Conservation (phyloP, 2,888 invertebrate genomes). For the Ochropleura plecta region DNA sequence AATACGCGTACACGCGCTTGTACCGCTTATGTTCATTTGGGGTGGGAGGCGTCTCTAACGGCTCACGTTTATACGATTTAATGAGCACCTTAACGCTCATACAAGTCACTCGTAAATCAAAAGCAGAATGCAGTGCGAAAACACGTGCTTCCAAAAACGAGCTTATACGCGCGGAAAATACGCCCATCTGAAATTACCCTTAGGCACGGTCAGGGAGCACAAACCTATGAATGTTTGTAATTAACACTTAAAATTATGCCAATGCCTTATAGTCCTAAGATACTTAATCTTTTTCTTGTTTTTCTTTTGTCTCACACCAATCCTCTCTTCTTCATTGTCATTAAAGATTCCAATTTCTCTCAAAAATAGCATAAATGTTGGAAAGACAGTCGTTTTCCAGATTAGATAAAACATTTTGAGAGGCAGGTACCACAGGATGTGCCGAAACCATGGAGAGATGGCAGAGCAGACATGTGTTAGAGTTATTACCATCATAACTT, state of each 20-base stretch:
- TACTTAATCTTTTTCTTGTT: conserved; percentile 22
- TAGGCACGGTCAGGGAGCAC: background rate
- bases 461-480: background rate
- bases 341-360: background rate
- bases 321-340: background rate
- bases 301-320: background rate
- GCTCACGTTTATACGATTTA: no score
- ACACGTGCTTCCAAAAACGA: background rate
- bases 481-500: background rate
- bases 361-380: background rate
- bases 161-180: background rate
- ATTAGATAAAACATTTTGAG: background rate
- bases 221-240: background rate
- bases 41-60: background rate
- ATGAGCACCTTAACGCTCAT: background rate
- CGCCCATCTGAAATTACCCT: background rate
- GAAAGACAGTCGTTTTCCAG: background rate
- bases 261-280: conserved; percentile 19
- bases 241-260: conserved; percentile 33
- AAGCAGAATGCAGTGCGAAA: background rate
- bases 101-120: background rate
- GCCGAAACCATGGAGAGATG: background rate
- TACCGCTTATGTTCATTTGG: background rate
- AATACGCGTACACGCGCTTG: no score
- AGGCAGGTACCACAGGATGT: background rate